Evolutionary conservation across 2,888 invertebrate genomes (phyloP).

Genomic region (Tuta absoluta): DNA sequence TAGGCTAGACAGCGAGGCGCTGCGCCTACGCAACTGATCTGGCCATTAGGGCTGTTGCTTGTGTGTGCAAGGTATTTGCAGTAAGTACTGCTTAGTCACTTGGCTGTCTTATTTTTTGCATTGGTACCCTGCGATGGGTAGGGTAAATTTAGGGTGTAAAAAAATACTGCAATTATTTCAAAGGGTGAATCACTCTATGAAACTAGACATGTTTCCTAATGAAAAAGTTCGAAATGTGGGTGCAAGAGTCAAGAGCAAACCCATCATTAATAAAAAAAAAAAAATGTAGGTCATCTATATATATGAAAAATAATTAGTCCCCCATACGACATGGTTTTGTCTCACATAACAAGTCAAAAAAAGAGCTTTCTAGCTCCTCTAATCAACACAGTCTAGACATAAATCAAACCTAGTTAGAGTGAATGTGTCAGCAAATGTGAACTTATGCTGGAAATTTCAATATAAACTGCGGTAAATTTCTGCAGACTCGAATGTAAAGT

Average conservation of each 20-base stretch:
- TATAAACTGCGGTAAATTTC: background rate
- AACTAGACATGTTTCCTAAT: no score
- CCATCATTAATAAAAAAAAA: no score
- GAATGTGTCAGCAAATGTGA: conserved; percentile 1
- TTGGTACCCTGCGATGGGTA: no score
- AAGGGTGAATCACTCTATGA: no score
- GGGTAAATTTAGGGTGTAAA: no score
- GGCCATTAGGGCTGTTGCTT: background rate
- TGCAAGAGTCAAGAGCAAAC: no score
- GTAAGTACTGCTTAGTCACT: background rate
- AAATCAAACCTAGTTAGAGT: conserved; percentile 6
- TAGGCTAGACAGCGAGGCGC: conserved; percentile 10
- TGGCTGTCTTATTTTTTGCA: background rate
- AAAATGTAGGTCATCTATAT: no score
- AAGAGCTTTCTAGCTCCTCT: background rate
- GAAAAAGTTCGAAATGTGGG: no score
- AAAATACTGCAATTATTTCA: no score
- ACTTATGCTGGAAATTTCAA: background rate
- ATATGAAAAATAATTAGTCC: no score
- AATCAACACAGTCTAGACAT: background rate
- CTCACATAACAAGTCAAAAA: background rate
- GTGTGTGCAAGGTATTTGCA: background rate
- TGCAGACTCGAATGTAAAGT: background rate
- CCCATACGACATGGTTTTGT: background rate
- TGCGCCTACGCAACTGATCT: conserved; percentile 12